Percentiles rank a stretch among this genome's conserved stretches.
These are phyloP conservation scores for Drosophila acutilabella DNA, from an alignment of 2,888 invertebrate genomes.

Conservation along the genomic window DNA sequence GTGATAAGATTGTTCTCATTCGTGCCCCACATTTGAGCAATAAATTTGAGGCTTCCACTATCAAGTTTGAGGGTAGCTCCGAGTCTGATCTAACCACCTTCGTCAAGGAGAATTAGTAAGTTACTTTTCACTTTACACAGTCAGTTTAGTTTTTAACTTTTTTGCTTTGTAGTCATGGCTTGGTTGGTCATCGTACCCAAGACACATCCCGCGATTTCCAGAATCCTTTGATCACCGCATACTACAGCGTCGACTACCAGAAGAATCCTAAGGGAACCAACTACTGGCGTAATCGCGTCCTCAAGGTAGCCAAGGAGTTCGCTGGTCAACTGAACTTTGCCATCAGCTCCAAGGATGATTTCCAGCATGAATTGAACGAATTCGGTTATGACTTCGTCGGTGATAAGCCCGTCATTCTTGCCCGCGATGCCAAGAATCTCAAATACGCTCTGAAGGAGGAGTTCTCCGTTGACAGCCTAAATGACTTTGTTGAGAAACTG, in stretches of 20 bases:
- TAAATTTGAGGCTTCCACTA: slow-evolving; percentile 94
- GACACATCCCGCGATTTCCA: slow-evolving; percentile 94
- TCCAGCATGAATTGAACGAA: slow-evolving; percentile 97
- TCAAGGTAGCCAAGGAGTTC: slow-evolving; percentile 89
- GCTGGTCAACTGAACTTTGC: slow-evolving; percentile 91
- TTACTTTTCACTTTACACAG: slow-evolving; percentile 6
- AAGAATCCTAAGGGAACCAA: slow-evolving; percentile 99
- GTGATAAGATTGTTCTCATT: slow-evolving; percentile 93
- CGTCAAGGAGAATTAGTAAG: slow-evolving; percentile 93
- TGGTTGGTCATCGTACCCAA: slow-evolving; percentile 95
- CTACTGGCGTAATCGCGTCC: slow-evolving; percentile 98
- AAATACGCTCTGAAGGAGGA: slow-evolving; percentile 96
- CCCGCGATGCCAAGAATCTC: slow-evolving; percentile 92
- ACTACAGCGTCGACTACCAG: slow-evolving; percentile 96
- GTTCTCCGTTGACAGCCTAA: slow-evolving; percentile 94
- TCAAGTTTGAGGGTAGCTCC: slow-evolving; percentile 91
- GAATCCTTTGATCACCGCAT: slow-evolving; percentile 95
- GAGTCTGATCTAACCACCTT: slow-evolving; percentile 91
- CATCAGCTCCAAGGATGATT: slow-evolving; percentile 96
- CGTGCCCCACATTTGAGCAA: slow-evolving; percentile 95
- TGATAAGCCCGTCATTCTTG: slow-evolving; percentile 96
- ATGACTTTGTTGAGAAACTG: slow-evolving; percentile 93
- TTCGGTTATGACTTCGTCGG: slow-evolving; percentile 95
- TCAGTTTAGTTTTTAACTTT: slow-evolving; percentile 12
- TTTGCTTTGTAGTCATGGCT: slow-evolving; percentile 90